A percentile compares a stretch with the other conserved stretches of the same genome.
These are phyloP conservation scores for Pararge aegeria DNA, from an alignment of 1,140 invertebrate genomes.

Conservation along the genomic window DNA sequence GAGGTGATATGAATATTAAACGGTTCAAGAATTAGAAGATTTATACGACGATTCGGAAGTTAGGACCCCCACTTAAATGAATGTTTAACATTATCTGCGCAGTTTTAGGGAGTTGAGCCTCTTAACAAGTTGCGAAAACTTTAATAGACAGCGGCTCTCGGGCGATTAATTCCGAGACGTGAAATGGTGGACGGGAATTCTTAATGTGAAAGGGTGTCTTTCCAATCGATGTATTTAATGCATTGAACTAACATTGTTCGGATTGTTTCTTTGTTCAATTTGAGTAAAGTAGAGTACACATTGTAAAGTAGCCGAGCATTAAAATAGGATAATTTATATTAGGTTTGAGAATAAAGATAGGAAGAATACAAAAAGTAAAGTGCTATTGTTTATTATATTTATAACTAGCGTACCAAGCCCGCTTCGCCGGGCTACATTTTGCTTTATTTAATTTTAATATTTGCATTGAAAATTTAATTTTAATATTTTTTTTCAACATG, in stretches of 20 bases:
- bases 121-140: conserved; percentile 75
- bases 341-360: too few species aligned
- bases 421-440: too few species aligned
- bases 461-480: too few species aligned
- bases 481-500: too few species aligned
- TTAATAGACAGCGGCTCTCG: conserved; percentile 74
- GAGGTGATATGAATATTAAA: conserved; percentile 78
- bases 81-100: conserved; percentile 78
- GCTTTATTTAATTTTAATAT: too few species aligned
- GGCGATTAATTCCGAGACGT: conserved; percentile 75
- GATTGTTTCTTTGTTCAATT: neutral
- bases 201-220: conserved; percentile 67
- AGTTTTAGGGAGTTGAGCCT: conserved; percentile 71
- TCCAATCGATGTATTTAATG: conserved; percentile 38
- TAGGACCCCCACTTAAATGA: conserved; percentile 71
- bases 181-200: conserved; percentile 69
- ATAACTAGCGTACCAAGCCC: too few species aligned
- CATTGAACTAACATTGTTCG: neutral
- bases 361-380: too few species aligned
- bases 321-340: too few species aligned
- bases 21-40: conserved; percentile 74
- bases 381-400: too few species aligned
- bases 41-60: conserved; percentile 74
- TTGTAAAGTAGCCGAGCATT: neutral
- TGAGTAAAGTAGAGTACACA: too few species aligned